Conservation (phyloP, 1,140 invertebrate genomes). For the Trichonephila clavata region DNA sequence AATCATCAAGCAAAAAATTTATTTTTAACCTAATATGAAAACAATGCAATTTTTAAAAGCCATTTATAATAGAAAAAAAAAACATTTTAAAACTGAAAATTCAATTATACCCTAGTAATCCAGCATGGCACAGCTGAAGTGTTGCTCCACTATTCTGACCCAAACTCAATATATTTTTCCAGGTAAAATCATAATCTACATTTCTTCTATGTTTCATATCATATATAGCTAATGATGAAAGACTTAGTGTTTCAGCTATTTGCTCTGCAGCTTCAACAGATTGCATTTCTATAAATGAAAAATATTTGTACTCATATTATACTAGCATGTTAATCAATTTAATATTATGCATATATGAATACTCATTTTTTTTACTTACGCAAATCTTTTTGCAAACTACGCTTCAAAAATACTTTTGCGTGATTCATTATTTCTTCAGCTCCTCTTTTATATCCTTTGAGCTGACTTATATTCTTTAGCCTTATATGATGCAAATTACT, state of each 20-base stretch:
- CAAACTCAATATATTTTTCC: conserved; percentile 48
- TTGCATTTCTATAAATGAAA: neutral
- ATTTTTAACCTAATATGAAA: too few relatives aligned
- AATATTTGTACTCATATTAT: neutral
- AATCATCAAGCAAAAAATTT: too few relatives aligned
- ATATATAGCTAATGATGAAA: conserved; percentile 39
- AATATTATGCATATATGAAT: neutral
- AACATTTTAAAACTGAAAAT: too few relatives aligned
- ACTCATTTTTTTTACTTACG: neutral
- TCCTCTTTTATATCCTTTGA: neutral
- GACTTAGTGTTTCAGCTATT: conserved; percentile 44
- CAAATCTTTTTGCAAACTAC: conserved; percentile 19
- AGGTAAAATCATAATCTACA: conserved; percentile 15
- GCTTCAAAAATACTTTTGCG: neutral
- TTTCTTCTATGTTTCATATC: conserved; percentile 59
- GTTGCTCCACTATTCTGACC: neutral
- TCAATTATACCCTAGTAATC: conserved; percentile 53
- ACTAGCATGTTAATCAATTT: neutral
- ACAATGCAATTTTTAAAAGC: too few relatives aligned
- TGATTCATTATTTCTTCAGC: conserved; percentile 28
- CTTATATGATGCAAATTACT: conserved; percentile 17
- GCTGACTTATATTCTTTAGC: neutral
- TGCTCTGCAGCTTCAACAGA: conserved; percentile 14
- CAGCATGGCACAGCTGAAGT: conserved; percentile 59
- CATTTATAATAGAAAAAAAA: too few relatives aligned